These are phyloP conservation scores for Centropyge bicolor DNA, from an alignment of 2,797 vertebrate genomes.

Conservation along the genomic window DNA sequence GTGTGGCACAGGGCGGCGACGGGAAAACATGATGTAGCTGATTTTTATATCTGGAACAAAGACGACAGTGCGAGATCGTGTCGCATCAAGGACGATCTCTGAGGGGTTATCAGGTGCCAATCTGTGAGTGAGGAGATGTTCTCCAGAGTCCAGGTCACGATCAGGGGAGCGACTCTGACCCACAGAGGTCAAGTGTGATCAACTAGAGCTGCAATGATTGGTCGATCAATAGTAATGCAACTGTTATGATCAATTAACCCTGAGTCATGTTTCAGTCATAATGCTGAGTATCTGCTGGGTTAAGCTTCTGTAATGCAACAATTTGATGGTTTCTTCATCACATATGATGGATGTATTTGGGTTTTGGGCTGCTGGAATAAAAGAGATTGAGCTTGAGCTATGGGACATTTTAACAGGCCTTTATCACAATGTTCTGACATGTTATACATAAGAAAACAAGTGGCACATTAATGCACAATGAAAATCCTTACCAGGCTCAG, in stretches of 20 bases:
- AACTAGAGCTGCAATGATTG: neutral
- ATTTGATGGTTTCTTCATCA: neutral
- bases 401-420: neutral
- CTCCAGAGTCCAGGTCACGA: neutral
- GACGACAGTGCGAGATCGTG: neutral
- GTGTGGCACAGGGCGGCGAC: constrained; percentile 7
- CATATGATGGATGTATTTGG: neutral
- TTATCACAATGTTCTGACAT: neutral
- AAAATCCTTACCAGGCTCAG: neutral
- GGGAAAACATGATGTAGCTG: neutral
- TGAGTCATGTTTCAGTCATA: neutral
- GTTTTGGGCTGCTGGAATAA: neutral
- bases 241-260: too few species aligned
- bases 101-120: neutral
- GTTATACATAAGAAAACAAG: neutral
- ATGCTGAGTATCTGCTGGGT: neutral
- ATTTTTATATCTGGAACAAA: neutral
- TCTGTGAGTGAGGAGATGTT: neutral
- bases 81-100: neutral
- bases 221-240: neutral
- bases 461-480: neutral
- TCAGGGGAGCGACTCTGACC: neutral
- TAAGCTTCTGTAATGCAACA: neutral
- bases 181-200: neutral
- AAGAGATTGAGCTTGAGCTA: neutral